Evolutionary conservation across 2,797 vertebrate genomes (phyloP), one percentile per base, ranked within the genome.

Genomic region (Sus cebifrons): DNA sequence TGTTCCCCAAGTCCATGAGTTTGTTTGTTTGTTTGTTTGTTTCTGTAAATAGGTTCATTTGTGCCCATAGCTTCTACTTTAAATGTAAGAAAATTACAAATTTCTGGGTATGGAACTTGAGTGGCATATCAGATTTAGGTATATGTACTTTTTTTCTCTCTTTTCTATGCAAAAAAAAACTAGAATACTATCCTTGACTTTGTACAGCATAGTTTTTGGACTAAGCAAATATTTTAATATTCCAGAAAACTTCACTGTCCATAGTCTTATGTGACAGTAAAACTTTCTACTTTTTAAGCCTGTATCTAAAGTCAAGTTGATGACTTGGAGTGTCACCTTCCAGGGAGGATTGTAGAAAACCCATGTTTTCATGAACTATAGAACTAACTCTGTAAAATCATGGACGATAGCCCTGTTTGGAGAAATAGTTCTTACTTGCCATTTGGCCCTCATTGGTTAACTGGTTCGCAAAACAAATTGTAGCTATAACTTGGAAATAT

Each of bases 141-240:
- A 27, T 75, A 20, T 81, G 56, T 49, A 9, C 17, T 84, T 74
- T 49, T 67, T 86, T 67, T 11, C 36, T 18, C 21, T 91, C 10
- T 91, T 92, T 71, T 36, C 71, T 68, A 3, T 84, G 32, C 71
- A 70, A 52, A 94, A 23, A 23, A 85, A n/a, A n/a, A 89, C 5
- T 23, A 0, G 23, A 82, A 54, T 32, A 52, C 7, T 95, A 11
- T 73, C 16, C 29, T 95, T 91, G 20, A 81, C 32, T 75, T 94
- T 27, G 60, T 75, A 74, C 58, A 93, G 68, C 52, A 17, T 44
- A 65, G 68, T 58, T 73, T 90, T 23, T 85, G 16, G 27, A 85
- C 40, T 82, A 89, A 95, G 86, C 23, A 85, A 70, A 70, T 82
- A 90, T 79, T 95, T 75, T 77, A 67, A 94, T 89, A 49, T 95